A percentile compares a stretch with the other conserved stretches of the same genome.
Conservation (phyloP, 2,888 invertebrate species). For the Didymodactylos carnosus region DNA sequence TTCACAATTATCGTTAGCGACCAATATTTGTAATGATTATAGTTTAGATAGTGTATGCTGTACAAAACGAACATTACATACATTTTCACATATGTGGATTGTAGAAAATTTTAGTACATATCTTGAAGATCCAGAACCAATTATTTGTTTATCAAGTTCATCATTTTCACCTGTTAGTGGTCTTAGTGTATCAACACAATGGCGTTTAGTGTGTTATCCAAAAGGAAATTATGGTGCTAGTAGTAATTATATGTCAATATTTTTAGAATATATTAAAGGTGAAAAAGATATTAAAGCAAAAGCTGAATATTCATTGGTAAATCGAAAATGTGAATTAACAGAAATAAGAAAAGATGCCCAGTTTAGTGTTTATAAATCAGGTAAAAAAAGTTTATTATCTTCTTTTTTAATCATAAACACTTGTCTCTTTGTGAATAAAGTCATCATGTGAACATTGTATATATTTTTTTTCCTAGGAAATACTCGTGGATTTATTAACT, state of each 20-base stretch:
- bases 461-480: too few relatives aligned
- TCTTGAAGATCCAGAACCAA: slow-evolving; percentile 2
- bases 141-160: slow-evolving; percentile 7
- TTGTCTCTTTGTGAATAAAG: too few relatives aligned
- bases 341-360: not conserved
- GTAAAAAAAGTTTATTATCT: too few relatives aligned
- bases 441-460: too few relatives aligned
- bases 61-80: not conserved
- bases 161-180: not conserved
- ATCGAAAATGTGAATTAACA: not conserved
- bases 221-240: slow-evolving; percentile 8
- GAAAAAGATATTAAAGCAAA: slow-evolving; percentile 3
- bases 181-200: not conserved
- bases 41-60: not conserved
- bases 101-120: not conserved
- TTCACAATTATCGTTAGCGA: not conserved
- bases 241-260: slow-evolving; percentile 11
- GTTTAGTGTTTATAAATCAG: not conserved
- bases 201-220: slow-evolving; percentile 12
- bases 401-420: too few relatives aligned
- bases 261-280: slow-evolving; percentile 10
- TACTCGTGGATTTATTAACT: not conserved
- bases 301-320: not conserved
- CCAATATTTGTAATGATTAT: not conserved
- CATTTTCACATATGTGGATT: slow-evolving; percentile 1